phyloP scores from a whole-genome alignment of 2,113 vertebrate species.

The Nannospalax galili region DNA sequence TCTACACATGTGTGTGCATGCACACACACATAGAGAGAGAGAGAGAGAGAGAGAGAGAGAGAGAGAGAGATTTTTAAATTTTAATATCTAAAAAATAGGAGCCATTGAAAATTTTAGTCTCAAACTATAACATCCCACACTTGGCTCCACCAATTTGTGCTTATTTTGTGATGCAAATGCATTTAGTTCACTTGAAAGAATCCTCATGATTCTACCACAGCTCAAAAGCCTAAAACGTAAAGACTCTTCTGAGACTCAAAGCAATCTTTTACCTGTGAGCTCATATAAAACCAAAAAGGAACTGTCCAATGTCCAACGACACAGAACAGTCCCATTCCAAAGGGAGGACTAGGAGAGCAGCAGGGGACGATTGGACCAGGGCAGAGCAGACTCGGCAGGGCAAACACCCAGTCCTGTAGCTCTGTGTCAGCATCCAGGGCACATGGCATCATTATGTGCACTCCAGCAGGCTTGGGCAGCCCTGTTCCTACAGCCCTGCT shows the following conservation, averaged over 20 bases:
- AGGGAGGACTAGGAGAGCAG: not conserved
- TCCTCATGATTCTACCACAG: not conserved
- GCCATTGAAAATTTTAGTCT: not conserved
- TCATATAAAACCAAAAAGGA: not conserved
- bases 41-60: too few relatives aligned
- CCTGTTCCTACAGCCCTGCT: not conserved
- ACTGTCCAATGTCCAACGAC: not conserved
- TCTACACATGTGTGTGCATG: too few relatives aligned
- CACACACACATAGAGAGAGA: too few relatives aligned
- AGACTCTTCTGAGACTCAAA: not conserved
- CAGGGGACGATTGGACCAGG: not conserved
- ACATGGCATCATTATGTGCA: not conserved
- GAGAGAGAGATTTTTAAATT: too few relatives aligned
- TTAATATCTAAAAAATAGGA: not conserved
- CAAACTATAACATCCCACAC: not conserved
- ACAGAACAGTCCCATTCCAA: not conserved
- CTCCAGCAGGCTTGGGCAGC: not conserved
- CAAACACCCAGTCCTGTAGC: not conserved
- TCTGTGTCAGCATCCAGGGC: not conserved
- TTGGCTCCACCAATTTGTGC: not conserved
- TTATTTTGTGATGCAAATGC: not conserved
- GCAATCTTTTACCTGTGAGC: not conserved
- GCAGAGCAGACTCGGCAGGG: not conserved
- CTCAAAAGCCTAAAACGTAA: not conserved
- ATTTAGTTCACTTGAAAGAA: not conserved